These are phyloP conservation scores for Benthosema pterotum DNA, from an alignment of 2,797 vertebrate genomes.

Conservation along the genomic window DNA sequence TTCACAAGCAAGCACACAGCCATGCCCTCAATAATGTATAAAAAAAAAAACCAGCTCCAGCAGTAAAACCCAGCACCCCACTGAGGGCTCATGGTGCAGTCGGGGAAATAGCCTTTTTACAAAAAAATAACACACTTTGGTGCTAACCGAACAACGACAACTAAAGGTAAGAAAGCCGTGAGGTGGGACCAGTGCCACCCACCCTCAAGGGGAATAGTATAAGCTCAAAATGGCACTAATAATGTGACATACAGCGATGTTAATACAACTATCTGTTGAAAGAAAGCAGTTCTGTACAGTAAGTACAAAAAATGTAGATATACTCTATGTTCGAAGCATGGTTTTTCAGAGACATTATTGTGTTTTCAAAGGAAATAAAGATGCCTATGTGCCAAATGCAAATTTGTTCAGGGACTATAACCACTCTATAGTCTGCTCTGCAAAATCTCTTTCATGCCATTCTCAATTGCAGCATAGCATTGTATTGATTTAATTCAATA, in stretches of 20 bases:
- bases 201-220: too few species aligned
- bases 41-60: too few species aligned
- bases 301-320: conserved; percentile 38
- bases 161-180: too few species aligned
- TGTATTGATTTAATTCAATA: background rate
- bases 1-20: too few species aligned
- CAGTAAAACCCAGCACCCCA: too few species aligned
- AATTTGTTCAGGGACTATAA: conserved; percentile 61
- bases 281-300: conserved; percentile 30
- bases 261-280: conserved; percentile 51
- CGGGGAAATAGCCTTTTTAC: too few species aligned
- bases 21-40: too few species aligned
- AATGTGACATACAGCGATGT: conserved; percentile 27
- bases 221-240: background rate
- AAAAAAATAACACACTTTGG: too few species aligned
- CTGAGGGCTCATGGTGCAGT: too few species aligned
- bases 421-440: conserved; percentile 61
- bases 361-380: conserved; percentile 55
- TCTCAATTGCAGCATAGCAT: conserved; percentile 31
- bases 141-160: too few species aligned
- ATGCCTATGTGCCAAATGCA: conserved; percentile 56
- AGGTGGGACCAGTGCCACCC: too few species aligned
- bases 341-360: conserved; percentile 58
- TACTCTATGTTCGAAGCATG: conserved; percentile 47
- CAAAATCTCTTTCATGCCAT: conserved; percentile 49